phyloP scores from a whole-genome alignment of 2,113 vertebrate genomes.

The Lepisosteus osseus region DNA sequence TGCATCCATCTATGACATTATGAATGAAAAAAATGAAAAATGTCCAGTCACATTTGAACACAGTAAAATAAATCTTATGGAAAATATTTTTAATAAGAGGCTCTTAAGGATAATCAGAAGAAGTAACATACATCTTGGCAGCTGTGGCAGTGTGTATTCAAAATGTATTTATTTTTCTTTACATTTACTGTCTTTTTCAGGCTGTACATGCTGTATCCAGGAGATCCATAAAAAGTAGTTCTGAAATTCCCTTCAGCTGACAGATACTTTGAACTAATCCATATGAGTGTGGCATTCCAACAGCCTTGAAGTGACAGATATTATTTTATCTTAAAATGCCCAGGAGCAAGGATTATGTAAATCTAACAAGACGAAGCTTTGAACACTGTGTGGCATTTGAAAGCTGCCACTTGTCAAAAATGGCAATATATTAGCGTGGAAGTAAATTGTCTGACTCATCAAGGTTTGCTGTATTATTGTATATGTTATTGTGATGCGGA shows the following conservation, averaged over 20 bases:
- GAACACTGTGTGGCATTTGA: slow-evolving; percentile 13
- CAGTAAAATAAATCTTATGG: background rate
- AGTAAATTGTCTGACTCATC: background rate
- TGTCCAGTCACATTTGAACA: background rate
- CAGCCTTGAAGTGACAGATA: slow-evolving; percentile 11
- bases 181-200: slow-evolving; percentile 12
- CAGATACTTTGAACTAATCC: slow-evolving; percentile 16
- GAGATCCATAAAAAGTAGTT: background rate
- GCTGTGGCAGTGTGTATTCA: background rate
- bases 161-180: background rate
- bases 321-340: slow-evolving; percentile 15
- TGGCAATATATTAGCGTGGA: background rate
- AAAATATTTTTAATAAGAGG: background rate
- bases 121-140: background rate
- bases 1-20: background rate
- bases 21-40: background rate
- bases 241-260: slow-evolving; percentile 12
- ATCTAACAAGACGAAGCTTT: slow-evolving; percentile 6
- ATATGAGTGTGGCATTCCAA: slow-evolving; percentile 6
- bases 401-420: slow-evolving; percentile 12
- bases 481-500: background rate
- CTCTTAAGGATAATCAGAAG: background rate
- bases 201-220: slow-evolving; percentile 4
- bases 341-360: slow-evolving; percentile 13
- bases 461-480: background rate